Evolutionary conservation across 2,797 vertebrate species (phyloP).

Genomic region (Decapterus maruadsi): DNA sequence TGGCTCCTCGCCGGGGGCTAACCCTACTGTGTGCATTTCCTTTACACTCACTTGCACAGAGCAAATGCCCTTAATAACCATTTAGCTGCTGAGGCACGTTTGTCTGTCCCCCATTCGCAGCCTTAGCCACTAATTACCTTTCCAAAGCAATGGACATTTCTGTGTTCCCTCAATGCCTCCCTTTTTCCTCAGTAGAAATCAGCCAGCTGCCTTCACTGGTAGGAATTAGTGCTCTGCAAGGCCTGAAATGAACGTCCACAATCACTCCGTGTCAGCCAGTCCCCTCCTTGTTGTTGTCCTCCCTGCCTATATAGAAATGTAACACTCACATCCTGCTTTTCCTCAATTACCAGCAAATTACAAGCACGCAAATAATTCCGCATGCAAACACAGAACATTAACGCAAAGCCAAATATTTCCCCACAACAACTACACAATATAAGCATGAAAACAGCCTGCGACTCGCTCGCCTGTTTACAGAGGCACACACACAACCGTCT

Average conservation of each 20-base stretch:
- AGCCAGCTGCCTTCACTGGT: conserved; percentile 75
- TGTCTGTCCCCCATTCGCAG: conserved; percentile 80
- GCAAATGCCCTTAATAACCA: conserved; percentile 85
- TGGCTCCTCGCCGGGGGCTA: conserved; percentile 61
- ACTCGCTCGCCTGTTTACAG: conserved; percentile 4
- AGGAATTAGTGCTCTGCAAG: conserved; percentile 58
- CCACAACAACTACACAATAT: conserved; percentile 15
- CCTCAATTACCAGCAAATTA: conserved; percentile 8
- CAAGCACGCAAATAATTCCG: background rate
- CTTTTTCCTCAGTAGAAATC: conserved; percentile 74
- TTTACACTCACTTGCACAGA: conserved; percentile 74
- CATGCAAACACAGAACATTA: conserved; percentile 1
- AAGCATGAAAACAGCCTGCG: conserved; percentile 8
- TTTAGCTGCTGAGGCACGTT: conserved; percentile 85
- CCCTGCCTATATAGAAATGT: conserved; percentile 4
- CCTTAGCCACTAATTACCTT: conserved; percentile 82
- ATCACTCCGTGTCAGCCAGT: conserved; percentile 30
- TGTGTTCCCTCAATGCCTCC: conserved; percentile 78
- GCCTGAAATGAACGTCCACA: conserved; percentile 62
- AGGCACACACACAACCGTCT: conserved; percentile 13
- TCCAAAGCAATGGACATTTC: conserved; percentile 79
- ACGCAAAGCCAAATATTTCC: conserved; percentile 8
- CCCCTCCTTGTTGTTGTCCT: conserved; percentile 16
- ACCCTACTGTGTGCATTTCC: conserved; percentile 65
- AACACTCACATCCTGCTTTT: conserved; percentile 33